These are phyloP conservation scores for Ceratitis capitata DNA, from an alignment of 1,140 invertebrate species.

Conservation along the genomic window DNA sequence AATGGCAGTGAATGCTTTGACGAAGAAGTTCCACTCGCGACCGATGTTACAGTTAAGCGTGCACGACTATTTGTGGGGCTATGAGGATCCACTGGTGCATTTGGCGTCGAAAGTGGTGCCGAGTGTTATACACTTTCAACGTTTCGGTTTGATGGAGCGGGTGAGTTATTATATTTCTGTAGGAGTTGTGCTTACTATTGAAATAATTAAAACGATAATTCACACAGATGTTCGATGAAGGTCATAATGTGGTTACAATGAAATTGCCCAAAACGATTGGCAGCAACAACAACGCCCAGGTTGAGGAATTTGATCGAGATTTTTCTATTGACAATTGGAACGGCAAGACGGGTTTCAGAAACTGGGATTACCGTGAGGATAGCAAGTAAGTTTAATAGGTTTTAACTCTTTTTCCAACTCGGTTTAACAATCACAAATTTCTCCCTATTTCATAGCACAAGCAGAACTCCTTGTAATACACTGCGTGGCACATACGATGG, in stretches of 20 bases:
- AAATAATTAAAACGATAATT: slow-evolving; percentile 10
- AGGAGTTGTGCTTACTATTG: no score
- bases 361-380: slow-evolving; percentile 70
- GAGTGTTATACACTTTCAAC: slow-evolving; percentile 76
- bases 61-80: slow-evolving; percentile 86
- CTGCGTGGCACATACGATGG: slow-evolving; percentile 73
- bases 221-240: slow-evolving; percentile 73
- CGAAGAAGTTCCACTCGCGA: slow-evolving; percentile 71
- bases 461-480: slow-evolving; percentile 69
- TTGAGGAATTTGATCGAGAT: slow-evolving; percentile 47
- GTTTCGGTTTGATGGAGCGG: slow-evolving; percentile 83
- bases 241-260: slow-evolving; percentile 69
- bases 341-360: slow-evolving; percentile 69
- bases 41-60: slow-evolving; percentile 77
- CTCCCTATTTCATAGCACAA: slow-evolving; percentile 38
- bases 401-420: neutral
- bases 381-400: slow-evolving; percentile 56
- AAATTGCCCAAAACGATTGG: slow-evolving; percentile 53
- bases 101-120: slow-evolving; percentile 77
- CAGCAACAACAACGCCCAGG: neutral
- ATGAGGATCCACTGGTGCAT: slow-evolving; percentile 78
- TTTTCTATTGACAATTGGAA: slow-evolving; percentile 70
- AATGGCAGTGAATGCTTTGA: slow-evolving; percentile 72
- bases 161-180: no score
- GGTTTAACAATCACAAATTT: neutral